Evolutionary conservation across 2,888 invertebrate species (phyloP).

Genomic region (Notodromas monacha): DNA sequence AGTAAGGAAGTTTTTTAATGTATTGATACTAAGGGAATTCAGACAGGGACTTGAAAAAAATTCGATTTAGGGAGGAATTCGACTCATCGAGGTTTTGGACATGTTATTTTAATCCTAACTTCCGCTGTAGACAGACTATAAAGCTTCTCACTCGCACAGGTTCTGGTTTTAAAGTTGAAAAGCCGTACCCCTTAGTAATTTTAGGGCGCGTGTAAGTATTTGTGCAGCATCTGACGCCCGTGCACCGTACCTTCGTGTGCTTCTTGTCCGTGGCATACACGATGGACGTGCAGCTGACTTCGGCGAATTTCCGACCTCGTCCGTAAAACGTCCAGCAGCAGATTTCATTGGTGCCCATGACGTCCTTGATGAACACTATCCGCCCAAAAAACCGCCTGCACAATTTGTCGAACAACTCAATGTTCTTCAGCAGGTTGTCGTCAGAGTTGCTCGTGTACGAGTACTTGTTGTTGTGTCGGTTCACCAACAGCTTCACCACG

Average conservation of each 20-base stretch:
- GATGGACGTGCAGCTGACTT: constrained; percentile 92
- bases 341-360: constrained; percentile 89
- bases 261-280: constrained; percentile 96
- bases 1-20: too few species aligned
- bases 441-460: constrained; percentile 90
- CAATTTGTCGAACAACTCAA: constrained; percentile 87
- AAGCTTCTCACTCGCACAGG: too few species aligned
- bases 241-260: constrained; percentile 93
- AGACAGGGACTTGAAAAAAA: too few species aligned
- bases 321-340: constrained; percentile 98
- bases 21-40: too few species aligned
- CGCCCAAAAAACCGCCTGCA: constrained; percentile 75
- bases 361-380: constrained; percentile 87
- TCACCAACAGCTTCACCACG: constrained; percentile 77
- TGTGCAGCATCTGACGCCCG: constrained; percentile 22
- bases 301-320: constrained; percentile 80
- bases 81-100: too few species aligned
- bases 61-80: too few species aligned
- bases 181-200: too few species aligned
- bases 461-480: constrained; percentile 95
- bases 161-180: too few species aligned
- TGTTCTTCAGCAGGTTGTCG: constrained; percentile 85
- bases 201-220: too few species aligned
- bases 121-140: too few species aligned
- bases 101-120: too few species aligned